Evolutionary conservation across 1,140 invertebrate species (phyloP).

Genomic region (Cheumatopsyche charites): DNA sequence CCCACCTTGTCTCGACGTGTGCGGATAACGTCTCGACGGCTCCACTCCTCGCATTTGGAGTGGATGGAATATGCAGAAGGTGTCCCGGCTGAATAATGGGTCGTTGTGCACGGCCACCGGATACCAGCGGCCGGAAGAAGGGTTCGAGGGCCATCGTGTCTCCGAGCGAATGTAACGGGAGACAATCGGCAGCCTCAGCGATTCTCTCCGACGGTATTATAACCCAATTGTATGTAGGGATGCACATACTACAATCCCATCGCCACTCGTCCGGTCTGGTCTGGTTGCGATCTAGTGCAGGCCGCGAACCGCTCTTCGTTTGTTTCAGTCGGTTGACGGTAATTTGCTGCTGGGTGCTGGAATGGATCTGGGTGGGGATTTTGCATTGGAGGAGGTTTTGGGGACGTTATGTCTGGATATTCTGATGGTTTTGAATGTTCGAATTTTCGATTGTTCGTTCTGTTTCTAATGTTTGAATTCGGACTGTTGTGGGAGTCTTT

Average conservation of each 20-base stretch:
- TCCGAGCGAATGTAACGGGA: constrained; percentile 30
- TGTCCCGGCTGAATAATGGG: constrained; percentile 17
- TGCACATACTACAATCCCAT: too few relatives aligned
- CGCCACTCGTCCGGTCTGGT: neutral
- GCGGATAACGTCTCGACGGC: neutral
- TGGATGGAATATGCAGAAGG: constrained; percentile 12
- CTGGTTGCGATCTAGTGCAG: neutral
- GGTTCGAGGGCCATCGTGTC: constrained; percentile 29
- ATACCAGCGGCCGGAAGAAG: constrained; percentile 19
- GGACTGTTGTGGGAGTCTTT: too few relatives aligned
- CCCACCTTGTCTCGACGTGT: too few relatives aligned
- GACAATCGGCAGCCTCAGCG: constrained; percentile 36
- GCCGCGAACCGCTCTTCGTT: neutral
- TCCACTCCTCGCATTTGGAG: neutral
- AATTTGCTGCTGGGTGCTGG: too few relatives aligned
- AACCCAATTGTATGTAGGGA: too few relatives aligned
- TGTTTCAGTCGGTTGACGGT: too few relatives aligned
- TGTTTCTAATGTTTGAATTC: too few relatives aligned
- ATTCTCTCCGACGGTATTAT: too few relatives aligned
- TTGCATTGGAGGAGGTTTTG: too few relatives aligned
- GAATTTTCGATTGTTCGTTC: too few relatives aligned
- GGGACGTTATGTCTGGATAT: constrained; percentile 27
- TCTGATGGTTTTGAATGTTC: too few relatives aligned
- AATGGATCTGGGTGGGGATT: too few relatives aligned
- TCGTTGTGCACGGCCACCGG: constrained; percentile 8